A percentile compares a stretch with the other conserved stretches of the same genome.
These are phyloP conservation scores for Linnaemya vulpina DNA, from an alignment of 2,888 invertebrate species.

Conservation along the genomic window DNA sequence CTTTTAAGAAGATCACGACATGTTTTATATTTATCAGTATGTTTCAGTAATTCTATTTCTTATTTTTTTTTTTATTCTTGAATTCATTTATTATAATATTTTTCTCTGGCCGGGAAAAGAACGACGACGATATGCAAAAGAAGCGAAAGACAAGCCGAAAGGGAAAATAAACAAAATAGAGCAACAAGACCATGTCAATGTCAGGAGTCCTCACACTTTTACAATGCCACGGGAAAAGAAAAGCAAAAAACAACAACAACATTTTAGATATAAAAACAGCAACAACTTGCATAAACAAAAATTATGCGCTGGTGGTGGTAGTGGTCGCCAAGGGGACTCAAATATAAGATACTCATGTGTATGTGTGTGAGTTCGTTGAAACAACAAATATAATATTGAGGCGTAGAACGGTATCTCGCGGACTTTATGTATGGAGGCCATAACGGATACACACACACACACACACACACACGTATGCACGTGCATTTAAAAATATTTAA, in stretches of 20 bases:
- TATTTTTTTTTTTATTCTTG: not conserved
- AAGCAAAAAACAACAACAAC: no score
- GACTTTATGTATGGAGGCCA: constrained; percentile 64
- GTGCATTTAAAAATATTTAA: no score
- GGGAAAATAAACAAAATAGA: constrained; percentile 69
- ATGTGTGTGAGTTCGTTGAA: constrained; percentile 44
- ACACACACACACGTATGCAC: not conserved
- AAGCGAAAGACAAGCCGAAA: constrained; percentile 31
- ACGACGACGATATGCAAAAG: constrained; percentile 62
- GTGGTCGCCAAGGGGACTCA: constrained; percentile 59
- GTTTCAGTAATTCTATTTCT: not conserved
- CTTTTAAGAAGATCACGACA: constrained; percentile 1
- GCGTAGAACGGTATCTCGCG: constrained; percentile 49
- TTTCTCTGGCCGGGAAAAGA: constrained; percentile 49
- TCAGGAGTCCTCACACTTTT: constrained; percentile 72
- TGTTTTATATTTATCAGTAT: constrained; percentile 5
- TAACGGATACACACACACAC: not conserved
- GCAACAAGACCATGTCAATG: constrained; percentile 73
- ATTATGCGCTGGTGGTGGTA: constrained; percentile 14
- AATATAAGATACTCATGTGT: no score
- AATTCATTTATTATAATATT: not conserved
- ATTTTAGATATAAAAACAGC: constrained; percentile 1
- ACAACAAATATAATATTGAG: constrained; percentile 47
- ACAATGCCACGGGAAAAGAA: constrained; percentile 22
- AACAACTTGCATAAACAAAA: constrained; percentile 23